Evolutionary conservation across 1,140 invertebrate species (phyloP), one percentile per base, ranked within the genome.

Genomic region (Pseudomyrmex gracilis): DNA sequence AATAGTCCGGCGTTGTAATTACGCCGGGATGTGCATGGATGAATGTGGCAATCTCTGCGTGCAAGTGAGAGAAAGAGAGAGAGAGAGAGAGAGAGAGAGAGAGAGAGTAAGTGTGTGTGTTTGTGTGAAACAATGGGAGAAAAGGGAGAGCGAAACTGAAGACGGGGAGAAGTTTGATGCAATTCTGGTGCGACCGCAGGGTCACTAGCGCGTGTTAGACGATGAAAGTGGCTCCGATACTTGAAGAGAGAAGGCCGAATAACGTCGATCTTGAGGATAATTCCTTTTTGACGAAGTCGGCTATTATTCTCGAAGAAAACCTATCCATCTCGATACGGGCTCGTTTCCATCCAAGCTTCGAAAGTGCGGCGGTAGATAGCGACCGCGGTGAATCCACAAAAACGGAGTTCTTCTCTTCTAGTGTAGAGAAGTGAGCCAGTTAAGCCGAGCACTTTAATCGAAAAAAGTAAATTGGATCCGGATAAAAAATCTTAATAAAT

Each of bases 1-100:
- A 90, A 89, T 89, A 87, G 86, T 66, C 74, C 76, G 77, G 84
- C 76, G 83, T 60, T 43, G 88, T 83, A 90, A 91, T 91, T 91
- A 91, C 85, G 55, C 22, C 58, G 13, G 17, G 53, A 61, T 64
- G 58, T 66, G 24, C 47, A 55, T 63, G 12, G 53, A 55, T 34
- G 63, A 64, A 47, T n/a, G 20, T 57, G 61, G 57, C 61, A 74
- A 66, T 84, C 45, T 82, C 24, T 82, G 49, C 43, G 10, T n/a
- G n/a, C n/a, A 17, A 34, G 55, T 24, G 24, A 22, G 17, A 17
- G 43, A 61, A 45, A 15, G 20, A 64, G 22, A 51, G 68, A 51
- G 17, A 22, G n/a, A 51, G 61, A 10, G 20, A 9, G 22, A n/a
- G 45, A 43, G 45, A 55, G 47, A 68, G 63, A 17, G 51, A 64